Evolutionary conservation across 2,797 vertebrate species (phyloP).

Genomic region (Phrynocephalus forsythii): DNA sequence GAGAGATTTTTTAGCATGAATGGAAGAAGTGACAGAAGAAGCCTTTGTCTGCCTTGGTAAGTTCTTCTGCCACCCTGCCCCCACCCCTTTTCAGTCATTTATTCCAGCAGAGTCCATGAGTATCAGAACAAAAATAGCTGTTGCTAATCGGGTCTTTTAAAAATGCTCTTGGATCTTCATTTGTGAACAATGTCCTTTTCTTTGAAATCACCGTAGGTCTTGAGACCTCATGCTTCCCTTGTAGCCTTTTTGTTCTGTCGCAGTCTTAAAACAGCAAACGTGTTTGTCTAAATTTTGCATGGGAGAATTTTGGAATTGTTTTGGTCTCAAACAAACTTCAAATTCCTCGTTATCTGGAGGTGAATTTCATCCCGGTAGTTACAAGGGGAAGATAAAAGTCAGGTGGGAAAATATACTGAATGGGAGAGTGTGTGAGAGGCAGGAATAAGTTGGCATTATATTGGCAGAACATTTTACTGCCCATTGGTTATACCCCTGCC

Average conservation of each 20-base stretch:
- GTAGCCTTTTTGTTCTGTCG: neutral
- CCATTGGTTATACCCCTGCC: conserved; percentile 62
- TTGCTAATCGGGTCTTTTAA: conserved; percentile 18
- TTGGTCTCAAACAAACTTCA: neutral
- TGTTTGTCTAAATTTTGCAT: conserved; percentile 7
- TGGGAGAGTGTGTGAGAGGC: conserved; percentile 46
- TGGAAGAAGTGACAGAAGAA: conserved; percentile 54
- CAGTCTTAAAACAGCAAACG: neutral
- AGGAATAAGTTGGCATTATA: conserved; percentile 56
- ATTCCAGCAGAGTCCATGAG: neutral
- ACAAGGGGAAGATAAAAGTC: conserved; percentile 14
- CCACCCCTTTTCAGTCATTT: conserved; percentile 13
- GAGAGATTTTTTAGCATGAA: conserved; percentile 53
- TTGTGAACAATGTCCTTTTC: conserved; percentile 2
- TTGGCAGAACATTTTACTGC: conserved; percentile 59
- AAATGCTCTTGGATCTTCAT: conserved; percentile 17
- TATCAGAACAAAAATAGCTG: conserved; percentile 12
- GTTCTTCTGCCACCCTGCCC: conserved; percentile 49
- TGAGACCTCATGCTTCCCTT: neutral
- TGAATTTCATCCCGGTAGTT: conserved; percentile 29
- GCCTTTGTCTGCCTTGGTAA: conserved; percentile 60
- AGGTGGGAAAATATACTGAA: conserved; percentile 52
- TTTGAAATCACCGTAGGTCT: conserved; percentile 33
- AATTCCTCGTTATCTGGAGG: conserved; percentile 12
- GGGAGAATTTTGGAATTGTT: neutral